phyloP scores from a whole-genome alignment of 2,113 vertebrate genomes.

The Tetrao urogallus region DNA sequence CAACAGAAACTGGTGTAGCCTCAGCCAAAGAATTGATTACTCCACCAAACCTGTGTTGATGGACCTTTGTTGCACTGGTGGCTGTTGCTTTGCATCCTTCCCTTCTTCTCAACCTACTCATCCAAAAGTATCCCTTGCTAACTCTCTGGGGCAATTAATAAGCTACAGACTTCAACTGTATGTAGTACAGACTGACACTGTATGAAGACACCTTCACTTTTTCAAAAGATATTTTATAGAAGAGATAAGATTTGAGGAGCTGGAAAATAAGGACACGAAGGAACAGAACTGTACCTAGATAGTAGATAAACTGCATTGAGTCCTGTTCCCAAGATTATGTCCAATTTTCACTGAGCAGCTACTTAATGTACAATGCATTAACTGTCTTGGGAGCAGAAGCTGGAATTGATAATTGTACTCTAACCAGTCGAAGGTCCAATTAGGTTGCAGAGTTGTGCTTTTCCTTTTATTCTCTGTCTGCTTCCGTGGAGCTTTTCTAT shows the following conservation, averaged over 20 bases:
- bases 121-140: background rate
- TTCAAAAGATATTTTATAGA: background rate
- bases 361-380: background rate
- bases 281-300: background rate
- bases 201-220: background rate
- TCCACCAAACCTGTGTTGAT: background rate
- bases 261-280: background rate
- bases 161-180: background rate
- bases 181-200: rapidly evolving
- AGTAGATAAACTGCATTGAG: background rate
- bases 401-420: slow-evolving; percentile 17
- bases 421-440: background rate
- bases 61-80: background rate
- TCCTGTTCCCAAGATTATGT: background rate
- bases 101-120: background rate
- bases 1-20: rapidly evolving
- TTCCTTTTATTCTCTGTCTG: slow-evolving; percentile 14
- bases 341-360: slow-evolving; percentile 40
- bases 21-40: background rate
- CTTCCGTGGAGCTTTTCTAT: background rate
- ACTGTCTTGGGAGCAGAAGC: background rate
- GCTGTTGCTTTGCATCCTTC: background rate
- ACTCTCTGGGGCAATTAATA: background rate
- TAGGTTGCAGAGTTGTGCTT: background rate
- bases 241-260: background rate